Percentiles rank a stretch among this genome's conserved stretches.
Conservation (phyloP, 1,140 invertebrate genomes). For the Melitaea cinxia region DNA sequence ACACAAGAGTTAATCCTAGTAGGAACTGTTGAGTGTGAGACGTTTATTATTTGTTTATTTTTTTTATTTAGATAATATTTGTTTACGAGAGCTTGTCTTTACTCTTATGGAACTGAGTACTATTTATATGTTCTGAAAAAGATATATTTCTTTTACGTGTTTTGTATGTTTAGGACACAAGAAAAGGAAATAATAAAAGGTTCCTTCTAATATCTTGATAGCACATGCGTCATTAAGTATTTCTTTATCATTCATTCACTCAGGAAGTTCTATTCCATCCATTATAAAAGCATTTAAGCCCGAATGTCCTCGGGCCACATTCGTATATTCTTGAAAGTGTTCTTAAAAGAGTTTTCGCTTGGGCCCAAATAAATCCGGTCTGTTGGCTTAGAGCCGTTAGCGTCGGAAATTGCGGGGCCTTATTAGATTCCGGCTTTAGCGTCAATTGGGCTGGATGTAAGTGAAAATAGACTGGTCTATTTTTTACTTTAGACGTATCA, state of each 20-base stretch:
- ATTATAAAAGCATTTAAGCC: slow-evolving; percentile 33
- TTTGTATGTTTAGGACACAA: too few species aligned
- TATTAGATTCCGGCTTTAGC: slow-evolving; percentile 63
- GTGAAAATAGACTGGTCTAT: slow-evolving; percentile 55
- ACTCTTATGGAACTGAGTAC: too few species aligned
- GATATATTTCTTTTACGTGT: too few species aligned
- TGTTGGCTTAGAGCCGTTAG: slow-evolving; percentile 55
- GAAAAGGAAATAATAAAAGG: too few species aligned
- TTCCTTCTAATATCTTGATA: not conserved
- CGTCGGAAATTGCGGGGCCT: slow-evolving; percentile 67
- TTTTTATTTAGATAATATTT: too few species aligned
- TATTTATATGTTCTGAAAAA: too few species aligned
- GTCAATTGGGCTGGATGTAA: slow-evolving; percentile 55
- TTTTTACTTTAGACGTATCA: slow-evolving; percentile 42
- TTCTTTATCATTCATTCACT: slow-evolving; percentile 11
- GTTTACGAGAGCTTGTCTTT: too few species aligned
- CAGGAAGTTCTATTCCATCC: slow-evolving; percentile 37
- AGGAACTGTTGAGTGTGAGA: too few species aligned
- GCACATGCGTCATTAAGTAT: not conserved
- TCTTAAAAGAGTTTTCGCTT: slow-evolving; percentile 57
- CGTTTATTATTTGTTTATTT: too few species aligned
- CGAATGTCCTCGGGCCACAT: slow-evolving; percentile 38
- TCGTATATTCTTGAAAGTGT: slow-evolving; percentile 48
- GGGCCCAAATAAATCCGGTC: slow-evolving; percentile 56
- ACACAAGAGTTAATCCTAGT: too few species aligned